Conservation (phyloP, 37 sponge, comb jelly and placozoan species). For the Amphimedon queenslandica region DNA sequence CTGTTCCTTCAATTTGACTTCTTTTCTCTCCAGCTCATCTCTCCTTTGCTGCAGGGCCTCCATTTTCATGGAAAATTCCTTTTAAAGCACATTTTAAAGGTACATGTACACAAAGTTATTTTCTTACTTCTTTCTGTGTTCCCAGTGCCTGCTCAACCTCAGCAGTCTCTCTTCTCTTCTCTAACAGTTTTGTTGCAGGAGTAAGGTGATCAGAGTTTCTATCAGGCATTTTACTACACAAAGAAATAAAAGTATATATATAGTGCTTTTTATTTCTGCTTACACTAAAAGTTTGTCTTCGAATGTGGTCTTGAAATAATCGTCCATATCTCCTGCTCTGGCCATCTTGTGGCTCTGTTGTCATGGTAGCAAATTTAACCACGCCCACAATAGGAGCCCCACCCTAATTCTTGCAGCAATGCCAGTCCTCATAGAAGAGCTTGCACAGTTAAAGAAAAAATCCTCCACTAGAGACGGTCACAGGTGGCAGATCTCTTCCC, state of each 20-base stretch:
- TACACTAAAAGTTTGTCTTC: constrained; percentile 95
- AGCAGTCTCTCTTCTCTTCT: constrained; percentile 94
- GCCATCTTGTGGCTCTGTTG: background rate
- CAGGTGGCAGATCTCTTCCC: constrained; percentile 75
- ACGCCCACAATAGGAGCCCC: background rate
- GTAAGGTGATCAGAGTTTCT: constrained; percentile 90
- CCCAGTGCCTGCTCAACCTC: constrained; percentile 87
- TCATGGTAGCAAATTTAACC: background rate
- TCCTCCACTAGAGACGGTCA: background rate
- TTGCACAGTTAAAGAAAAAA: constrained; percentile 22
- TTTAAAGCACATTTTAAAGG: background rate
- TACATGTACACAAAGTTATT: background rate
- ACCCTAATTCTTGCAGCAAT: constrained; percentile 24
- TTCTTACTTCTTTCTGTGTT: constrained; percentile 77
- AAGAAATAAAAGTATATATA: no score
- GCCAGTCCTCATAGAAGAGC: constrained; percentile 70
- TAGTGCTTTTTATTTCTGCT: constrained; percentile 15
- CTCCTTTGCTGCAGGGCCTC: constrained; percentile 94
- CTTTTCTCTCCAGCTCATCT: constrained; percentile 94
- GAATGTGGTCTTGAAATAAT: constrained; percentile 91
- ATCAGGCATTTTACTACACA: constrained; percentile 90
- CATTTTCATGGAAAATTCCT: constrained; percentile 99
- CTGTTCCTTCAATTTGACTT: constrained; percentile 85
- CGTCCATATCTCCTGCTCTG: constrained; percentile 70
- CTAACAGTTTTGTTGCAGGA: constrained; percentile 94